Percentiles rank a stretch among this genome's conserved stretches.
phyloP scores from a whole-genome alignment of 2,888 invertebrate genomes.

The Tigriopus californicus region DNA sequence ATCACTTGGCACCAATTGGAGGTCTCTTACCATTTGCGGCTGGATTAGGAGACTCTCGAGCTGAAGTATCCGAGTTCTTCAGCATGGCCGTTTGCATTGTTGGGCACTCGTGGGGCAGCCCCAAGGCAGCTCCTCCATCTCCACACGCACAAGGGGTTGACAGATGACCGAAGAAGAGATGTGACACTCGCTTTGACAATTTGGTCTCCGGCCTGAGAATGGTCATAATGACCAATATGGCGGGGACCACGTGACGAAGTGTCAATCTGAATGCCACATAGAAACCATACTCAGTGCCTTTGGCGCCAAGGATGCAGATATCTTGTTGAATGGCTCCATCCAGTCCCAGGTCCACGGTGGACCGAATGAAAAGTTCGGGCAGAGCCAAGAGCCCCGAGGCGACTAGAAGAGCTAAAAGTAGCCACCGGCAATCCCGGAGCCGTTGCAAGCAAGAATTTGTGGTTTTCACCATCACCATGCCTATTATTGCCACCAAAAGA shows the following conservation, averaged over 20 bases:
- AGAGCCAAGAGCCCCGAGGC: conserved; percentile 3
- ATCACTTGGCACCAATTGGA: no score
- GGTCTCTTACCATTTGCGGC: no score
- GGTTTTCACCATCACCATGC: conserved; percentile 8
- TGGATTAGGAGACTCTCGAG: no score
- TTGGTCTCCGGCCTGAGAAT: conserved; percentile 3
- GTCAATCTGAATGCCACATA: conserved; percentile 2
- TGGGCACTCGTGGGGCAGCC: conserved; percentile 3
- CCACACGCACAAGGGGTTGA: conserved; percentile 3
- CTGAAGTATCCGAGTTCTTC: neutral
- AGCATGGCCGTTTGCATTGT: conserved; percentile 7
- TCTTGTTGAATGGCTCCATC: neutral
- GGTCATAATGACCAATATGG: neutral
- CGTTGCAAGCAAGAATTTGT: conserved; percentile 1
- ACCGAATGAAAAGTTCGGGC: conserved; percentile 7
- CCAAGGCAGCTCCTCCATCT: neutral
- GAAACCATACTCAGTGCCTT: neutral
- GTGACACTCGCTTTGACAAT: conserved; percentile 8
- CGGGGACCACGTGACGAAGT: neutral
- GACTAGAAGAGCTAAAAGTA: conserved; percentile 4
- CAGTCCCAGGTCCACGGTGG: neutral
- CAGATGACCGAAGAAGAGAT: conserved; percentile 4
- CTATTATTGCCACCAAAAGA: conserved; percentile 3
- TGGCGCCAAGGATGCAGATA: neutral
- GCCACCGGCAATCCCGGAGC: conserved; percentile 10